Evolutionary conservation across 2,888 invertebrate genomes (phyloP).

Genomic region (Myopa testacea): DNA sequence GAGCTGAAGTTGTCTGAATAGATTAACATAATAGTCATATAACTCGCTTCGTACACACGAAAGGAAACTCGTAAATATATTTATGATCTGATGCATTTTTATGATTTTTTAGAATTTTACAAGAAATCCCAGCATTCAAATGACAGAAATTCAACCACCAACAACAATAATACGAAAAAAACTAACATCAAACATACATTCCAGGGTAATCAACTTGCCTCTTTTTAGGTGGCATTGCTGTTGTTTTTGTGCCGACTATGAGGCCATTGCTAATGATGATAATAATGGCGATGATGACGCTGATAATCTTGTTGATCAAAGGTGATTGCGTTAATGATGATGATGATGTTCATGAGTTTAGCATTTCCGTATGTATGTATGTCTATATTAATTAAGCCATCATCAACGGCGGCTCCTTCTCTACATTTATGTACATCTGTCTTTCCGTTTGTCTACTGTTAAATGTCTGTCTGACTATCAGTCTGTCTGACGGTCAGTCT

Average conservation of each 20-base stretch:
- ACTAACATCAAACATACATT: too few relatives aligned
- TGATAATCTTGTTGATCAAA: background rate
- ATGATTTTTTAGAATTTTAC: background rate
- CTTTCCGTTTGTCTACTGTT: background rate
- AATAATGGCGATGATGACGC: background rate
- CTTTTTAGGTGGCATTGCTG: background rate
- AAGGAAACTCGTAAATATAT: too few relatives aligned
- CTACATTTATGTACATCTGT: background rate
- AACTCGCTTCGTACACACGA: too few relatives aligned
- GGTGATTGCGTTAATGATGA: slow-evolving; percentile 1
- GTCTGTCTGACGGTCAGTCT: background rate
- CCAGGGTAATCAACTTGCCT: too few relatives aligned
- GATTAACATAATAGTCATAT: too few relatives aligned
- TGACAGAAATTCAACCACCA: too few relatives aligned
- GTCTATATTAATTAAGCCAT: slow-evolving; percentile 60
- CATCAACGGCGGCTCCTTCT: slow-evolving; percentile 29
- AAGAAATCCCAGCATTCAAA: background rate
- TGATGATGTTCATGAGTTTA: slow-evolving; percentile 42
- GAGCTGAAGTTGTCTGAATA: too few relatives aligned
- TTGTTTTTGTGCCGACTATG: background rate
- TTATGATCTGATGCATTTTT: too few relatives aligned
- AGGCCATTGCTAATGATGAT: background rate
- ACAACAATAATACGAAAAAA: too few relatives aligned
- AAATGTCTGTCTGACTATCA: background rate
- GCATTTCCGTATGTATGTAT: slow-evolving; percentile 53